Evolutionary conservation across 2,113 vertebrate species (phyloP).

Genomic region (Gadus chalcogrammus): DNA sequence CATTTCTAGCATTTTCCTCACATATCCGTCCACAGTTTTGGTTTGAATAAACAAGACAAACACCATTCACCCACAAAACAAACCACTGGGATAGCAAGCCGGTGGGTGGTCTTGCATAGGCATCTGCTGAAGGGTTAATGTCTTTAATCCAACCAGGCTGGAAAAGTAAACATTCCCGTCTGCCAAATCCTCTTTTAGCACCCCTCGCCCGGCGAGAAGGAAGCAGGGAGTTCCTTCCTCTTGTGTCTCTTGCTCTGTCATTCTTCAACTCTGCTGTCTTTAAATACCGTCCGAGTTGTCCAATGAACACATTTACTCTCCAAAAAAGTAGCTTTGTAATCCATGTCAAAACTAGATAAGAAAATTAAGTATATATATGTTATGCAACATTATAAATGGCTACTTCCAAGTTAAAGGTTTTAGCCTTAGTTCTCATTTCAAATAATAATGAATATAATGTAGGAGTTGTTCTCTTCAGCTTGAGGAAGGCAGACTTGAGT

Average conservation of each 20-base stretch:
- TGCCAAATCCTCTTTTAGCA: conserved; percentile 36
- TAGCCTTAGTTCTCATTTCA: conserved; percentile 20
- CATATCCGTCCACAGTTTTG: conserved; percentile 5
- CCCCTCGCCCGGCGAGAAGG: neutral
- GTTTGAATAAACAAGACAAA: conserved; percentile 54
- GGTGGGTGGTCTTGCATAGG: conserved; percentile 59
- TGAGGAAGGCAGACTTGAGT: conserved; percentile 16
- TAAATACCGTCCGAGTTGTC: neutral
- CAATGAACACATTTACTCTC: no score
- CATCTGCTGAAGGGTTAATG: conserved; percentile 60
- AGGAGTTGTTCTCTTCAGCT: conserved; percentile 22
- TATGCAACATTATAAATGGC: no score
- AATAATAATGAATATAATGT: conserved; percentile 16
- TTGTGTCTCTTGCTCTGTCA: conserved; percentile 7
- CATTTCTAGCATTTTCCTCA: neutral
- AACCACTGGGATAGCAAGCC: conserved; percentile 22
- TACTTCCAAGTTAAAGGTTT: conserved; percentile 3
- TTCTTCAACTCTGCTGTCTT: neutral
- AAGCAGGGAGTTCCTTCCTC: neutral
- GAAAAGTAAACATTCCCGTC: conserved; percentile 56
- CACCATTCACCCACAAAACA: conserved; percentile 41
- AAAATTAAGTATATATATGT: neutral
- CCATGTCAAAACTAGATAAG: no score
- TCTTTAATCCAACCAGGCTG: conserved; percentile 57
- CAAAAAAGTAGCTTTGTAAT: no score